These are phyloP conservation scores for Tolmerus cingulatus DNA, from an alignment of 2,888 invertebrate species.

Conservation along the genomic window DNA sequence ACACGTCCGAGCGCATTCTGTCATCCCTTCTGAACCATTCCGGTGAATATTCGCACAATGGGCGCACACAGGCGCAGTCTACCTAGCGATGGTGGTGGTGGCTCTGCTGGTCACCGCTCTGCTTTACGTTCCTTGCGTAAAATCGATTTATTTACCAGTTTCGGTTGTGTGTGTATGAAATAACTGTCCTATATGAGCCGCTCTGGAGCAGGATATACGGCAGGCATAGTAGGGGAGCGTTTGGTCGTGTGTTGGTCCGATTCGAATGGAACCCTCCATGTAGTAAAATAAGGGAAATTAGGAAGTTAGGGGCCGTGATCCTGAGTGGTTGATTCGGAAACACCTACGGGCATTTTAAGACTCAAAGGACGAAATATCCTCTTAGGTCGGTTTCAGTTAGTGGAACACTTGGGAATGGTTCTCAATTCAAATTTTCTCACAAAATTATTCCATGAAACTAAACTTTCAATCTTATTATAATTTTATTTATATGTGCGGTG, in stretches of 20 bases:
- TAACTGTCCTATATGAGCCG: neutral
- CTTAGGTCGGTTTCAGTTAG: neutral
- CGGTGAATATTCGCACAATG: neutral
- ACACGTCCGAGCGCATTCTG: neutral
- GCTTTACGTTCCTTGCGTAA: slow-evolving; percentile 29
- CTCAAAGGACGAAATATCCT: neutral
- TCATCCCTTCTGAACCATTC: neutral
- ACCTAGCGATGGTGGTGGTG: neutral
- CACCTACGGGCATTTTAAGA: neutral
- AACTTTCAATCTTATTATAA: no score
- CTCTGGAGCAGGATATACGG: neutral
- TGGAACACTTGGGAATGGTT: neutral
- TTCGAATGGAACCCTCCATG: neutral
- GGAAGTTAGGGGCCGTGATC: neutral
- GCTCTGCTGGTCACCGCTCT: neutral
- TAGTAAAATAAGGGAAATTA: neutral
- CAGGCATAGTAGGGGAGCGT: neutral
- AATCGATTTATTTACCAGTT: slow-evolving; percentile 29
- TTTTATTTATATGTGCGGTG: neutral
- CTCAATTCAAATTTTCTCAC: neutral
- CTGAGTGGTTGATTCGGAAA: neutral
- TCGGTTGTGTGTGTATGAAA: neutral
- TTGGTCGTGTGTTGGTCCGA: neutral
- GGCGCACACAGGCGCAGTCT: neutral
- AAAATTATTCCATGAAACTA: neutral